These are phyloP conservation scores for Habropoda laboriosa DNA, from an alignment of 1,140 invertebrate genomes.

Conservation along the genomic window DNA sequence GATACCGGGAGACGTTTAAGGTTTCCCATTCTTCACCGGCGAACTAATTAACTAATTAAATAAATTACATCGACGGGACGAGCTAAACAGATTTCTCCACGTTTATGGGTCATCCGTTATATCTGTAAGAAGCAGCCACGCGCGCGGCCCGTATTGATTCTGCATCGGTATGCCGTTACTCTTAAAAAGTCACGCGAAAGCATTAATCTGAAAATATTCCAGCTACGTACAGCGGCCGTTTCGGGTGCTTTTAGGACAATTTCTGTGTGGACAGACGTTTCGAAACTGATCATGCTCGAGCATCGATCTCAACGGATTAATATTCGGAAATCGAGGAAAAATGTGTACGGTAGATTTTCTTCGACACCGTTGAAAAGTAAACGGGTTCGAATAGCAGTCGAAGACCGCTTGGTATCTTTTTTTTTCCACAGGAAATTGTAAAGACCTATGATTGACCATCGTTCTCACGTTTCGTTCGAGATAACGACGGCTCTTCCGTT, in stretches of 20 bases:
- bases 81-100: slow-evolving; percentile 31
- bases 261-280: not conserved
- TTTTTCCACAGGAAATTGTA: too few species aligned
- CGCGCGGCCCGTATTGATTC: slow-evolving; percentile 27
- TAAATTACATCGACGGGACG: not conserved
- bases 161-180: slow-evolving; percentile 19
- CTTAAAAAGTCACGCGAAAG: slow-evolving; percentile 33
- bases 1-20: not conserved
- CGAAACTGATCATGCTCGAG: not conserved
- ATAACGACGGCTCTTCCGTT: slow-evolving; percentile 7
- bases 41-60: slow-evolving; percentile 34
- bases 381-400: too few species aligned
- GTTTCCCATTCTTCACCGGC: not conserved
- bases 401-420: too few species aligned
- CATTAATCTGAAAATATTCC: slow-evolving; percentile 20
- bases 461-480: not conserved
- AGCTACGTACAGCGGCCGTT: not conserved
- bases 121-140: slow-evolving; percentile 20
- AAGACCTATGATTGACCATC: not conserved
- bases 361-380: too few species aligned
- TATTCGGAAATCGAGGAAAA: too few species aligned
- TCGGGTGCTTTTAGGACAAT: not conserved
- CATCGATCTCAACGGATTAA: not conserved
- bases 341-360: too few species aligned
- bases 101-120: slow-evolving; percentile 45